A percentile compares a stretch with the other conserved stretches of the same genome.
Conservation (phyloP, 2,888 invertebrate genomes). For the Idaea dimidiata region DNA sequence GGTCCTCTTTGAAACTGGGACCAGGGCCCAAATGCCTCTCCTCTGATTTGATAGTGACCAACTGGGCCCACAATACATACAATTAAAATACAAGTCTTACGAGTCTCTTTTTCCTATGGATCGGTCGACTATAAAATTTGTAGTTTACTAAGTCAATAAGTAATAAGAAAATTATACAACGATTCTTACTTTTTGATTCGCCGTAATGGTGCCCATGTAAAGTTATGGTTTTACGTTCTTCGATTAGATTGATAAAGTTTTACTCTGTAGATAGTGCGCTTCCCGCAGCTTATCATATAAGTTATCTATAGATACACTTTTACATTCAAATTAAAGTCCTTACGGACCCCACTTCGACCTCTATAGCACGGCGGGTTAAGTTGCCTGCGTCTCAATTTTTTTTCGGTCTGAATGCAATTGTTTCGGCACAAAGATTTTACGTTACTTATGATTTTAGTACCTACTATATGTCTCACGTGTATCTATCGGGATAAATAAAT, state of each 20-base stretch:
- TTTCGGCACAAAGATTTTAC: no score
- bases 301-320: neutral
- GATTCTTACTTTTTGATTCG: slow-evolving; percentile 16
- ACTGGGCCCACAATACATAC: no score
- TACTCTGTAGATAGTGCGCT: neutral
- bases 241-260: neutral
- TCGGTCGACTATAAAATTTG: neutral
- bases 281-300: neutral
- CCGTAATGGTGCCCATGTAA: neutral
- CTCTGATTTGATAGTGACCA: no score
- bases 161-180: slow-evolving; percentile 23
- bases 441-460: no score
- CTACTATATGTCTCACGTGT: no score
- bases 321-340: neutral
- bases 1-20: no score
- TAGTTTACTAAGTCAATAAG: slow-evolving; percentile 1
- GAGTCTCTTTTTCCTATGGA: neutral
- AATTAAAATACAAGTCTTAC: no score
- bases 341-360: neutral
- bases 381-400: no score
- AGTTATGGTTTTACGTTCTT: neutral
- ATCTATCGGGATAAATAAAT: no score
- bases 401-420: no score
- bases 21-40: no score
- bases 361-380: no score